Percentiles rank a stretch among this genome's conserved stretches.
Evolutionary conservation across 2,797 vertebrate species (phyloP).

Genomic region (Luscinia megarhynchos): DNA sequence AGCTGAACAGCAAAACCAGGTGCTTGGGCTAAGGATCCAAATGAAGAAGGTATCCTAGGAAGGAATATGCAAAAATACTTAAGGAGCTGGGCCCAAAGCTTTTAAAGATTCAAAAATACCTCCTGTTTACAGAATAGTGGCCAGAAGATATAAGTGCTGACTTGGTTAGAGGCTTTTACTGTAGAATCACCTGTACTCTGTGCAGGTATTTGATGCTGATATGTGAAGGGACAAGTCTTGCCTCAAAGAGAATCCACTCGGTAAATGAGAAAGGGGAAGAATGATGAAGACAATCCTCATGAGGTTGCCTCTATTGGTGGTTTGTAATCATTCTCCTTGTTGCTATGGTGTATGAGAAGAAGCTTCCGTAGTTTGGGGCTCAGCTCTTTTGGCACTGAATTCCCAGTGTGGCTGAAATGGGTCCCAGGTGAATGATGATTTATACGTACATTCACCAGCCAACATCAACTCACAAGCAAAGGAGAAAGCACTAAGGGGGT

Average conservation of each 20-base stretch:
- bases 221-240: neutral
- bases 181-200: neutral
- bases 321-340: neutral
- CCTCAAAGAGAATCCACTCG: neutral
- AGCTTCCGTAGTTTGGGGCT: neutral
- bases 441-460: neutral
- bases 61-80: neutral
- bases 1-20: neutral
- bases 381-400: neutral
- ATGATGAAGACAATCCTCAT: neutral
- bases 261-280: neutral
- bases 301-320: neutral
- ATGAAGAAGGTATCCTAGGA: neutral
- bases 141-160: neutral
- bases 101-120: neutral
- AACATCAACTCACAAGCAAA: neutral
- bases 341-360: neutral
- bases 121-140: neutral
- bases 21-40: neutral
- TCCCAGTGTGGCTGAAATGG: neutral
- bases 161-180: neutral
- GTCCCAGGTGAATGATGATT: conserved; percentile 22
- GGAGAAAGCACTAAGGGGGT: neutral
- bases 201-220: neutral
- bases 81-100: neutral